Percentiles rank a stretch among this genome's conserved stretches.
These are phyloP conservation scores for Psephotus haematonotus DNA, from an alignment of 2,113 vertebrate species.

Conservation along the genomic window DNA sequence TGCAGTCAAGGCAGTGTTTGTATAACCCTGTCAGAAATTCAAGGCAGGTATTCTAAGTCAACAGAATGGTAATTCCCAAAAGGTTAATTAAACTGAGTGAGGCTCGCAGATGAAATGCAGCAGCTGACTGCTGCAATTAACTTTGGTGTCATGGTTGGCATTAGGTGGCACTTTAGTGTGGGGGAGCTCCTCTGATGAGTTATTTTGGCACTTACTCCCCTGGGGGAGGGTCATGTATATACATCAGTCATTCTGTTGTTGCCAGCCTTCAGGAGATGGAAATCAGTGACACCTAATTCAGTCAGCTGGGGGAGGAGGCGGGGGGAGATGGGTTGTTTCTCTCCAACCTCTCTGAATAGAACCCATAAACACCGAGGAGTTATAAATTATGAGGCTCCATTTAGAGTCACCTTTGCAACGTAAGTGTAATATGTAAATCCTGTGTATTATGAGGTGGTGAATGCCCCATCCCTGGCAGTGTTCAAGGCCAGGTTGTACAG, in stretches of 20 bases:
- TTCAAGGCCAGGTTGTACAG: not conserved
- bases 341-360: not conserved
- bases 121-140: constrained; percentile 34
- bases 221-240: not conserved
- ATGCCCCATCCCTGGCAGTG: not conserved
- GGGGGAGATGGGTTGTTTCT: not conserved
- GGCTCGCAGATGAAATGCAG: not conserved
- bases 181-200: not conserved
- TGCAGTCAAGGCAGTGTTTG: not conserved
- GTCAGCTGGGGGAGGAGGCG: not conserved
- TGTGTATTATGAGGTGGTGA: not conserved
- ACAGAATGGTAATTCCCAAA: constrained; percentile 42
- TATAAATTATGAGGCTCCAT: not conserved
- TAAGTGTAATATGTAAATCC: not conserved
- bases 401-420: not conserved
- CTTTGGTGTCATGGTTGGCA: not conserved
- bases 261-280: not conserved
- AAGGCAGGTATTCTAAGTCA: constrained; percentile 23
- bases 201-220: not conserved
- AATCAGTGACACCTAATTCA: not conserved
- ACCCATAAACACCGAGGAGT: not conserved
- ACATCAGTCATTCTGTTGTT: not conserved
- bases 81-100: constrained; percentile 47
- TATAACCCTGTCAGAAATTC: not conserved
- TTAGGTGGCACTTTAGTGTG: not conserved